Conservation (phyloP, 2,888 invertebrate species). For the Drosophila austrosaltans region DNA sequence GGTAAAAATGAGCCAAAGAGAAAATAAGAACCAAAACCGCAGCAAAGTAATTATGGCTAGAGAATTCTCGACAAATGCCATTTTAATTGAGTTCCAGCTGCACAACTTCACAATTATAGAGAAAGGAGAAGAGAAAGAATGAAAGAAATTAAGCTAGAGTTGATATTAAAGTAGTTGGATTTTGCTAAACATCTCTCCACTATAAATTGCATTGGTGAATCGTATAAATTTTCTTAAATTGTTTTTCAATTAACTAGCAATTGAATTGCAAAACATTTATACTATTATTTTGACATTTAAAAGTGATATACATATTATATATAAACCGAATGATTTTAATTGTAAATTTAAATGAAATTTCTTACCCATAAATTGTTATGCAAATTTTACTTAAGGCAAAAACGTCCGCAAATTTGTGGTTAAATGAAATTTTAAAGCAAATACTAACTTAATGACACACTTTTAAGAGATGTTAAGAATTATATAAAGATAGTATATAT, state of each 20-base stretch:
- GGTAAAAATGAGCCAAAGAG: conserved; percentile 1
- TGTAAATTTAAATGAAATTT: neutral
- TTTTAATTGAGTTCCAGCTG: conserved; percentile 65
- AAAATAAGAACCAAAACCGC: conserved; percentile 35
- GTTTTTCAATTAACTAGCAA: neutral
- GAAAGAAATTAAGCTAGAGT: neutral
- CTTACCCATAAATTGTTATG: neutral
- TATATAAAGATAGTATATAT: too few species aligned
- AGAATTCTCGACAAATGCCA: conserved; percentile 57
- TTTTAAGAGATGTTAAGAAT: too few species aligned
- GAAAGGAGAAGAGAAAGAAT: conserved; percentile 4
- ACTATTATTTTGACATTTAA: neutral
- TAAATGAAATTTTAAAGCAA: neutral
- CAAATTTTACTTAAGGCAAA: conserved; percentile 1
- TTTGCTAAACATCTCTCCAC: too few species aligned
- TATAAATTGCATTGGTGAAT: too few species aligned
- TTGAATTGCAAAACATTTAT: neutral
- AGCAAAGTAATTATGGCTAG: conserved; percentile 50
- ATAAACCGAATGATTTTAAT: neutral
- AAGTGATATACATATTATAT: neutral
- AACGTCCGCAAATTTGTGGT: neutral
- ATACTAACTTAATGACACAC: too few species aligned
- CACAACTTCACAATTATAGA: conserved; percentile 42
- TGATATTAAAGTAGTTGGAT: too few species aligned
- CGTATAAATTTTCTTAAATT: conserved; percentile 1